Evolutionary conservation across 2,888 invertebrate species (phyloP), one percentile per base, ranked within the genome.

Genomic region (Bugulina stolonifera): DNA sequence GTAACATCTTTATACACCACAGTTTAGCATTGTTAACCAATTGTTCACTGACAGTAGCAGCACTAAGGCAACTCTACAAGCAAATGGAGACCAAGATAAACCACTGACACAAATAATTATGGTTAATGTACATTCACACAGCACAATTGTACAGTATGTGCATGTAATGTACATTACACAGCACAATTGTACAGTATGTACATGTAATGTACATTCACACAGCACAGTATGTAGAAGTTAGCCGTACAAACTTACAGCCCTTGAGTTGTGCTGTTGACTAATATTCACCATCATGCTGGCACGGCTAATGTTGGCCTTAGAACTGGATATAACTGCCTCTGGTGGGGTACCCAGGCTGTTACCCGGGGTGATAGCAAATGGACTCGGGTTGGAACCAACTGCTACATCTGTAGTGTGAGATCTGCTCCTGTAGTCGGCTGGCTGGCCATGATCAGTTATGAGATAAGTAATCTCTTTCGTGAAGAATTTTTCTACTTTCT

Each of bases 401-500:
- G 18, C 64, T n/a, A 18, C 57, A n/a, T 57, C 23, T 14, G 57
- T 25, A 32, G 29, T 64, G 27, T 64, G 27, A 2, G 64, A 64
- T 5, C 34, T 18, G 18, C 14, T 32, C 32, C 32, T 64, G 32
- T 64, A 64, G 64, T 64, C 64, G 5, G 64, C 34, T 5, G 64
- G 64, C 64, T 25, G 64, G 27, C 25, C 64, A 34, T 64, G 64
- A 64, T 64, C 64, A 34, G 64, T 64, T 29, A 64, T 32, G 2
- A 64, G 32, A 64, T 27, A 64, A 27, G 27, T 29, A 14, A 64
- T 64, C 14, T 64, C 64, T 32, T 64, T 64, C 18, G 64, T 64
- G 34, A 64, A 64, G n/a, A 64, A 64, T 32, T 64, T 64, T 3
- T 64, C 64, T 32, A 64, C 3, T 64, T 64, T 64, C 64, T 64